Percentiles rank a stretch among this genome's conserved stretches.
phyloP scores from a whole-genome alignment of 2,797 vertebrate species.

The Fistularia tabacaria region DNA sequence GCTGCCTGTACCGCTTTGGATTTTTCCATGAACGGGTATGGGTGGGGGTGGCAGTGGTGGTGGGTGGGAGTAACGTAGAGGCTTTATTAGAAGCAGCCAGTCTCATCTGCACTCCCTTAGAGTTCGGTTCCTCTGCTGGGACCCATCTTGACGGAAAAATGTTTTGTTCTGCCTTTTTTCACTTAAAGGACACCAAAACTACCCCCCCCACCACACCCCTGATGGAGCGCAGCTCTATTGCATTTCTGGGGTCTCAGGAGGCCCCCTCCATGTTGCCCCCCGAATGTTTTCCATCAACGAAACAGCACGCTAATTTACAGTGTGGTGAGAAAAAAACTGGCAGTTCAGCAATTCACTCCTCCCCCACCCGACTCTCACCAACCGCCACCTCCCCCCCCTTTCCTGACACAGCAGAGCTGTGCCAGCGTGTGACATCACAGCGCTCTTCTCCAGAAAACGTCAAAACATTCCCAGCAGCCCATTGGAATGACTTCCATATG shows the following conservation, averaged over 20 bases:
- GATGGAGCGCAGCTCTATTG: slow-evolving; percentile 25
- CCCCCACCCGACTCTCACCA: slow-evolving; percentile 2
- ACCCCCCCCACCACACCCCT: slow-evolving; percentile 11
- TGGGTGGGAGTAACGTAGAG: background rate
- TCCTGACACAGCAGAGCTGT: slow-evolving; percentile 58
- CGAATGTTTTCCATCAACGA: slow-evolving; percentile 66
- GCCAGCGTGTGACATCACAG: slow-evolving; percentile 64
- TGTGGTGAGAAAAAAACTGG: slow-evolving; percentile 59
- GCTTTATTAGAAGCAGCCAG: slow-evolving; percentile 51
- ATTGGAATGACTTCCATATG: slow-evolving; percentile 67
- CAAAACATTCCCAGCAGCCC: slow-evolving; percentile 51
- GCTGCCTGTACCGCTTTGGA: slow-evolving; percentile 24
- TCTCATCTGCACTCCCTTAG: slow-evolving; percentile 38
- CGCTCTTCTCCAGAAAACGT: slow-evolving; percentile 53
- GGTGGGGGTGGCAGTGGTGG: background rate
- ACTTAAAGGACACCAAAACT: slow-evolving; percentile 49
- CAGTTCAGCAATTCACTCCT: slow-evolving; percentile 49
- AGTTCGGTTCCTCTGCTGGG: slow-evolving; percentile 32
- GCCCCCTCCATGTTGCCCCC: slow-evolving; percentile 31
- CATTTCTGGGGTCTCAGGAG: slow-evolving; percentile 39
- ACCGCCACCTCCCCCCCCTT: slow-evolving; percentile 33
- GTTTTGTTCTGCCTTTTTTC: slow-evolving; percentile 35
- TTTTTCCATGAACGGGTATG: slow-evolving; percentile 25
- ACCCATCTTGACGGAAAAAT: slow-evolving; percentile 21
- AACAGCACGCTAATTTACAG: slow-evolving; percentile 59